Conservation (phyloP, 2,888 invertebrate species). For the Tanytarsus gracilentus region DNA sequence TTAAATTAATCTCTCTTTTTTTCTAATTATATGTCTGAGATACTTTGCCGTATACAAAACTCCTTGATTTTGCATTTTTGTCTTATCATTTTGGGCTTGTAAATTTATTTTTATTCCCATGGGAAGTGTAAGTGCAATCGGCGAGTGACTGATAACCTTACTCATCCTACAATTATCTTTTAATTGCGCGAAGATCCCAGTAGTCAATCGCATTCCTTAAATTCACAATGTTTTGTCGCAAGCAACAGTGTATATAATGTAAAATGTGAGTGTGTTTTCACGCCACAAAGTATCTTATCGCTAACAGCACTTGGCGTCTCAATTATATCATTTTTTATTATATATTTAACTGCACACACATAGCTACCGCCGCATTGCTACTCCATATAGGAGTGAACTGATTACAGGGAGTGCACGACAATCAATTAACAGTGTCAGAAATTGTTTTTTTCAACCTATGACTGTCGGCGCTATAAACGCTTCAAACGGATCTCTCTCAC, state of each 20-base stretch:
- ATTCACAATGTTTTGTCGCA: background rate
- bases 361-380: too few species aligned
- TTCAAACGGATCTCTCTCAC: background rate
- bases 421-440: background rate
- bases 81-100: too few species aligned
- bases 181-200: too few species aligned
- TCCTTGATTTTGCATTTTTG: too few species aligned
- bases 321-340: conserved; percentile 12
- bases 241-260: background rate
- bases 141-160: background rate
- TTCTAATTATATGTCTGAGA: too few species aligned
- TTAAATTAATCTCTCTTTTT: too few species aligned
- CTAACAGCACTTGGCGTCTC: conserved; percentile 2
- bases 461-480: background rate
- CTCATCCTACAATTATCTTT: background rate
- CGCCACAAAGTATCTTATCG: conserved; percentile 12
- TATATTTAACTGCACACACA: conserved; percentile 15
- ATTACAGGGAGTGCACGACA: conserved; percentile 8
- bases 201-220: background rate
- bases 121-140: background rate
- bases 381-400: too few species aligned
- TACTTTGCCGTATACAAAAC: too few species aligned
- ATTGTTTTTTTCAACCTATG: background rate
- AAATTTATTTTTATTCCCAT: too few species aligned
- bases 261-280: too few species aligned